Evolutionary conservation across 2,113 vertebrate genomes (phyloP), one percentile per base, ranked within the genome.

Genomic region (Pithys albifrons): DNA sequence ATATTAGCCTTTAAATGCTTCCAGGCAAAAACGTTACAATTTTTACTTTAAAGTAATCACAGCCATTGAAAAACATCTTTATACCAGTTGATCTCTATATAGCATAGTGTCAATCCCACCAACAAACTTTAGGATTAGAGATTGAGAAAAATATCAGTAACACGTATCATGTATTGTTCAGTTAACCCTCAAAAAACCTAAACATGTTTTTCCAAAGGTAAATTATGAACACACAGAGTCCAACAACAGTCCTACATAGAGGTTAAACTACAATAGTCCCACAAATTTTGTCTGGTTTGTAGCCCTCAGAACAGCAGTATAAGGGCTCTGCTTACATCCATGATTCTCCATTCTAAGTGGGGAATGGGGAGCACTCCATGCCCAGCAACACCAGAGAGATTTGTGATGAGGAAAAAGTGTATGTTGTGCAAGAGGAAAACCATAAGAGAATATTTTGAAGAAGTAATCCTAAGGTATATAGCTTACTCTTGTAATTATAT

Each of bases 1-100:
- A 65, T 86, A 82, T 39, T 73, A 85, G 59, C 31, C 73, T 89
- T 94, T 88, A 76, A 93, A 88, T 93, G 39, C 79, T 96, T 93
- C 48, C 80, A 94, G 88, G 96, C 25, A 93, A 97, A 93, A 43
- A 27, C 7, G 46, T 73, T 59, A 31, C 31, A 76, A 48, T 43
- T 43, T 43, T 43, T 43, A 43, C 67, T 78, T 83, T 62, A 91
- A 87, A 65, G 48, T 39, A 88, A 92, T 46, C 86, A 89, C 27
- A 88, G 79, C 33, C 82, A 13, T 88, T 89, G 46, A 48, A 90
- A 93, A 88, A 65, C 33, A 55, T 51, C 22, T 52, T 65, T 61
- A 46, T 76, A 82, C 12, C 24, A 48, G 23, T 59, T 62, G 43
- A 51, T 83, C 55, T 67, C 81, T 54, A 33, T 41, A 82, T 55